Base-by-base conservation (phyloP, 2,797 vertebrate genomes). In the Sebastes aleutianus region DNA sequence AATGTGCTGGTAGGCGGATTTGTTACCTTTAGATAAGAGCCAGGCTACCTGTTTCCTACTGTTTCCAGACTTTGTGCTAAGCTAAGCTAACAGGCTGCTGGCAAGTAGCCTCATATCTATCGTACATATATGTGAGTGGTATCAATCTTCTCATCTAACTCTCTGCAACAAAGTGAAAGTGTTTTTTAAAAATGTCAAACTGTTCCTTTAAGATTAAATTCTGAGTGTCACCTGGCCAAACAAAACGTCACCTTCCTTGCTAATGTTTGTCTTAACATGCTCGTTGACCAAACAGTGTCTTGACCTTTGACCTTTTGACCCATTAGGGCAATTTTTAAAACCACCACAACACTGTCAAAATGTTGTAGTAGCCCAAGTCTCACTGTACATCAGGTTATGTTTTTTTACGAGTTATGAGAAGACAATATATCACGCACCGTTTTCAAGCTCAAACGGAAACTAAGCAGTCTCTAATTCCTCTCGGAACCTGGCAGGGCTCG, bases 381-480 rank as follows among this genome's bases (percentile, higher is more conserved):
- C 6, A 24, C 16, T n/a, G 50, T 0, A 50, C 12, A 22, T 0
- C 8, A 50, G 20, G 24, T 31, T n/a, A 1, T 18, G 24, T 31
- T 8, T 24, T 8, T 43, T 27, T 29, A 3, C 4, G 34, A 10
- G 34, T 39, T 9, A 26, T 6, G 27, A 22, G 18, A 66, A 71
- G 72, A 70, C 59, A 24, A 58, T 70, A 54, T 47, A 80, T 82
- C 85, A 79, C 16, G 39, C 66, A 1, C 9, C 5, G 18, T 62
- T 83, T 77, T 29, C 31, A 24, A 6, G 59, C 74, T 67, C 29
- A 8, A 34, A 39, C 47, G 54, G 82, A 88, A 88, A 87, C 79
- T 72, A 29, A 83, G 64, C 58, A 1, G 59, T n/a, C 22, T 79
- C 71, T 85, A 73, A 83, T 83, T 85, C 83, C 83, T 76, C 82